These are phyloP conservation scores for Hormaphis cornu DNA, from an alignment of 1,140 invertebrate species.

Conservation along the genomic window DNA sequence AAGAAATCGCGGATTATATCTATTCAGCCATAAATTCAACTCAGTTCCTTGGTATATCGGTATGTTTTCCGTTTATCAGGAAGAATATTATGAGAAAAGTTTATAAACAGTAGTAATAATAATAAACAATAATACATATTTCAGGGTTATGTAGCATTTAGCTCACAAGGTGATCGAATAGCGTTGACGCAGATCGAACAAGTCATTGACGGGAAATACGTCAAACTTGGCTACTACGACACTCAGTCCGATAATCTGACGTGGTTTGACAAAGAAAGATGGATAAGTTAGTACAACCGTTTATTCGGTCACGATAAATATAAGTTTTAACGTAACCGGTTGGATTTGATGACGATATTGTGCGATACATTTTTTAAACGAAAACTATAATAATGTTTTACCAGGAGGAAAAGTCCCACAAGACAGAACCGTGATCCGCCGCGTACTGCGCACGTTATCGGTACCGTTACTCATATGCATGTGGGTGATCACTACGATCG, in stretches of 20 bases:
- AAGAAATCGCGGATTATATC: slow-evolving; percentile 87
- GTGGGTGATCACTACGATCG: slow-evolving; percentile 74
- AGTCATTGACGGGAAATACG: slow-evolving; percentile 87
- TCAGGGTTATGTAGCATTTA: slow-evolving; percentile 87
- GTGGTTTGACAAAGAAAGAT: slow-evolving; percentile 81
- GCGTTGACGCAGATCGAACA: slow-evolving; percentile 98
- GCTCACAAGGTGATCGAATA: slow-evolving; percentile 94
- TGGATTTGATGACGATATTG: no score
- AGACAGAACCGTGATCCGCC: slow-evolving; percentile 81
- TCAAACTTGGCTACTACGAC: slow-evolving; percentile 93
- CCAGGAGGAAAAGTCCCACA: slow-evolving; percentile 74
- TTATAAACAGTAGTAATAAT: no score
- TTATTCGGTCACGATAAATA: no score
- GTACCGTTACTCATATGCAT: slow-evolving; percentile 81
- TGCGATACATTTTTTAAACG: no score
- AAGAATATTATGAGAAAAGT: neutral
- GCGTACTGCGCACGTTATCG: slow-evolving; percentile 73
- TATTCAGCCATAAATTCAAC: slow-evolving; percentile 96
- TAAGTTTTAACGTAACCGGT: no score
- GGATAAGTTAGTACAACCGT: slow-evolving; percentile 72
- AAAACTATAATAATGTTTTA: slow-evolving; percentile 35
- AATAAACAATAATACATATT: neutral
- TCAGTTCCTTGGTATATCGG: slow-evolving; percentile 94
- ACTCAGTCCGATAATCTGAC: slow-evolving; percentile 88
- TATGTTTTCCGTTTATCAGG: slow-evolving; percentile 47